A percentile compares a stretch with the other conserved stretches of the same genome.
Conservation (phyloP, 2,888 invertebrate genomes). For the Drosophila cognata region DNA sequence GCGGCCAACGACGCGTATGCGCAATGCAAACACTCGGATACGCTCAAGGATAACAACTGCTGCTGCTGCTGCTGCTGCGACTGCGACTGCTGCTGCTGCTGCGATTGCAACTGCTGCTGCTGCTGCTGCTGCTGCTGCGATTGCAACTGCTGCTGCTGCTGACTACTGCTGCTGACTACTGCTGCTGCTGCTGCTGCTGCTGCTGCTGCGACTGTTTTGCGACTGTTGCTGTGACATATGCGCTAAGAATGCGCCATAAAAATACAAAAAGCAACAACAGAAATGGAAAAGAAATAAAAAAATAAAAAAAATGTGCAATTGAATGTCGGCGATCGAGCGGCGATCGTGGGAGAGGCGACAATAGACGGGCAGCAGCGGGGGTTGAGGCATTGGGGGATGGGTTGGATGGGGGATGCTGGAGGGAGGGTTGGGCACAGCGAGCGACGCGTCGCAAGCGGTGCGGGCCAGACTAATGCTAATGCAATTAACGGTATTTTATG, state of each 20-base stretch:
- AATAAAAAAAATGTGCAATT: constrained; percentile 45
- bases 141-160: constrained; percentile 1
- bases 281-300: constrained; percentile 3
- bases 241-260: constrained; percentile 73
- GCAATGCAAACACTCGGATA: constrained; percentile 39
- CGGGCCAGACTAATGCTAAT: constrained; percentile 72
- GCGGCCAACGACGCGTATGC: constrained; percentile 64
- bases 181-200: constrained; percentile 4
- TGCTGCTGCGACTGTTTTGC: constrained; percentile 3
- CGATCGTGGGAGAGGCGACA: constrained; percentile 52
- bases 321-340: constrained; percentile 47
- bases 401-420: background rate
- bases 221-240: constrained; percentile 61
- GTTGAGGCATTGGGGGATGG: background rate
- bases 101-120: background rate
- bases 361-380: background rate
- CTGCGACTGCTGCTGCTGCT: constrained; percentile 3
- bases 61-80: constrained; percentile 9
- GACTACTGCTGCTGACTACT: constrained; percentile 36
- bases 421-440: background rate
- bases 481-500: constrained; percentile 84
- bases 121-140: constrained; percentile 13
- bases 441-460: constrained; percentile 7
- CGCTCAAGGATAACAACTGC: constrained; percentile 66
- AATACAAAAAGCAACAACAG: constrained; percentile 3